Evolutionary conservation across 2,113 vertebrate species (phyloP), one percentile per base, ranked within the genome.

Genomic region (Plectropomus leopardus): DNA sequence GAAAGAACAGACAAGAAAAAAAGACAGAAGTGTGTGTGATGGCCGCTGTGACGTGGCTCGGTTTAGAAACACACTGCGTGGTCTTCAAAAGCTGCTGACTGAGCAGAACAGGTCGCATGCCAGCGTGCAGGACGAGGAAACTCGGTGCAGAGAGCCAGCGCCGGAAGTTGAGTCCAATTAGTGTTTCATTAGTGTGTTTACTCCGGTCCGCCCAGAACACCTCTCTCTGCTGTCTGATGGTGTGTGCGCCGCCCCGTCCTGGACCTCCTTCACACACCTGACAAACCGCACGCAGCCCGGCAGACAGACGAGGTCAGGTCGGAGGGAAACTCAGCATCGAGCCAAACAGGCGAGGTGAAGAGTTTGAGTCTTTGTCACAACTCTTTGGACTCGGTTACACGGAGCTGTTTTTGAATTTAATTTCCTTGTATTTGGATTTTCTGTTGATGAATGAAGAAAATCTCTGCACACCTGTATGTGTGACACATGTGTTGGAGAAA

Each of bases 121-220:
- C 84, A 78, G 66, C 1, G 57, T 47, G 36, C 42, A 17, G 76
- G 47, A 55, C 69, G 66, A 45, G 28, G 73, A 87, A 89, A 89
- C 47, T 79, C 1, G 10, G 60, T 68, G 71, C 61, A 69, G 71
- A 68, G 79, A 53, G 81, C 85, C 86, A 79, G 64, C 34, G 17
- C 61, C 30, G 67, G 86, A 92, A 87, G 86, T 76, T 42, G 58
- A 82, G 73, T 75, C 70, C 61, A 91, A 91, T 92, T 89, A 91
- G 83, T 60, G 79, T 79, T 89, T 92, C 66, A 89, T 92, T 92
- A 85, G 85, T 16, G 78, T 92, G 80, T 92, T 93, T 87, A 88
- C 69, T 87, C 84, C 87, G 88, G 85, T 84, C 59, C 50, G 1
- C 78, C 75, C 75, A n/a, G 47, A 67, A 82, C 79, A 73, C 58